Evolutionary conservation across 2,113 vertebrate species (phyloP), one percentile per base, ranked within the genome.

Genomic region (Rhinoptilus africanus): DNA sequence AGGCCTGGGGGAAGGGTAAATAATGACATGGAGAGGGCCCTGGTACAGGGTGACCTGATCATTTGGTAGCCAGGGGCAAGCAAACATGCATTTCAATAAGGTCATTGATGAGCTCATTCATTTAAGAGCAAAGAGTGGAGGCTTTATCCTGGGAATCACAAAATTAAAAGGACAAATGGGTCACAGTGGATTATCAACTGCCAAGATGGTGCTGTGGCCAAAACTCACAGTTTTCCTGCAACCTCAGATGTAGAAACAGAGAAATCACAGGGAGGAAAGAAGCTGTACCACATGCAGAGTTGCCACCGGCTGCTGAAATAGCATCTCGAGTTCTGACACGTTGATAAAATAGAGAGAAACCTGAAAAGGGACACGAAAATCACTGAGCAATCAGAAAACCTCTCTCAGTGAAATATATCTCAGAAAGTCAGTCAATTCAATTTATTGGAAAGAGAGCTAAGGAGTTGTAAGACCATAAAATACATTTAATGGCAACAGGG

Each of bases 11-110:
- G 62, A 85, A 89, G 45, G 78, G 93, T 97, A 96, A 96, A 97
- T 66, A 97, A 76, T 62, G 78, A 69, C 48, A 41, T 2, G 53
- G 74, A 73, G 56, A 85, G 27, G 22, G 39, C 30, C 23, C 48
- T 37, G 57, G 94, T 84, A 83, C 96, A 94, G 87, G 78, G 74
- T 85, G 94, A 96, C 94, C 94, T 68, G 84, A 78, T 96, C 15
- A 8, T 57, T 27, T 20, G 4, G 1, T 24, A 67, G 76, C 59
- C 0, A 0, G 83, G 75, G 91, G 57, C 93, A 96, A 96, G 48
- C 81, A 96, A 97, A 97, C 39, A 96, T 11, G 30, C 34, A 16
- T 95, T 93, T 95, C 93, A 81, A 48, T 92, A 72, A 87, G 84
- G 96, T 96, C 94, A 94, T 47, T 0, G 1, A 91, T 96, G 89